Evolutionary conservation across 1,140 invertebrate species (phyloP), one percentile per base, ranked within the genome.

Genomic region (Ephestia elutella): DNA sequence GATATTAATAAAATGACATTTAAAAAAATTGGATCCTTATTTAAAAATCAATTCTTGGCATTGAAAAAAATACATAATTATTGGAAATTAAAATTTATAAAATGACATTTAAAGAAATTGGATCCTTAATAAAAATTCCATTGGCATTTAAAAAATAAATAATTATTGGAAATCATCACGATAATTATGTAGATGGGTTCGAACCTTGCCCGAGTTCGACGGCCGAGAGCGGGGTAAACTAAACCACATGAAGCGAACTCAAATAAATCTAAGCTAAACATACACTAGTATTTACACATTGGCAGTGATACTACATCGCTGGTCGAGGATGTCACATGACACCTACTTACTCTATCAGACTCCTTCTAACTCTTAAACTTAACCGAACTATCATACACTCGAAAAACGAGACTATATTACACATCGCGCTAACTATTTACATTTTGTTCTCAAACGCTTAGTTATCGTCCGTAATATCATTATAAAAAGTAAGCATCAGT

Each of bases 401-500:
- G 38, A 57, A 48, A n/a, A 49, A 25, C 59, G 59, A 55, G 18
- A 49, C 21, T 49, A 57, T 66, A 75, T 68, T 82, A 83, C 80
- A 82, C 66, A 73, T 77, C 71, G 57, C 50, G 51, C 73, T 79
- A 82, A 70, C 56, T 86, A 86, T 86, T 48, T 81, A 86, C 82
- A 86, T 44, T 78, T 71, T 71, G 72, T 73, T 71, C 78, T 25
- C 20, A 25, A n/a, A 25, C 50, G 49, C 9, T n/a, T 20, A 32
- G 30, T 32, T 32, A 53, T 17, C 19, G 13, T 21, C 50, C 73
- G 57, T 72, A 70, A 77, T 78, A 74, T 76, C 76, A 71, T 71
- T 83, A 82, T 80, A 85, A 78, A 86, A 81, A 75, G 70, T 78
- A 79, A 83, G 71, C 69, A 81, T 87, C 85, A 87, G 85, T 87